Conservation (phyloP, 1,140 invertebrate genomes). For the Galleria mellonella region DNA sequence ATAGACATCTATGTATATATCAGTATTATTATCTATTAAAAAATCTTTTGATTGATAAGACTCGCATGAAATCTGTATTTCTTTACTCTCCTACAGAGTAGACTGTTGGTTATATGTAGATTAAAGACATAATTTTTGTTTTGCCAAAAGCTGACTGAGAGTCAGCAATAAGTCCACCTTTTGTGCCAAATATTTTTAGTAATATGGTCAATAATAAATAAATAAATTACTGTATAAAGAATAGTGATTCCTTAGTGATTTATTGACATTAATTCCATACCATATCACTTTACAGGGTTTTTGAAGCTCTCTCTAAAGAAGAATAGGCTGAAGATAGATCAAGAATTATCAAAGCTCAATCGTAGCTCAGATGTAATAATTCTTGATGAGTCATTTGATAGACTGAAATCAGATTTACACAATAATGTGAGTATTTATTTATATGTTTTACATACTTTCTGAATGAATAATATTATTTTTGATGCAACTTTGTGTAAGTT, state of each 20-base stretch:
- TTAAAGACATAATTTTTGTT: neutral
- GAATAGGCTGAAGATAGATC: slow-evolving; percentile 28
- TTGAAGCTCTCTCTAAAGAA: slow-evolving; percentile 53
- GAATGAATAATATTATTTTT: no score
- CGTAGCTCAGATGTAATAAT: slow-evolving; percentile 42
- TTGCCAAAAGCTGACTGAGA: no score
- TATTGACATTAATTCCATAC: slow-evolving; percentile 4
- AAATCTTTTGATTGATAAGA: no score
- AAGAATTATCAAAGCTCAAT: slow-evolving; percentile 26
- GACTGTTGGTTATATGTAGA: neutral
- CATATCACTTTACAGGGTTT: slow-evolving; percentile 32
- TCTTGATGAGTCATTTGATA: slow-evolving; percentile 57
- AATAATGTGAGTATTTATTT: slow-evolving; percentile 34
- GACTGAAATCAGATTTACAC: slow-evolving; percentile 27
- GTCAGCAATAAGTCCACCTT: no score
- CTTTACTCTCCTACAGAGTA: neutral
- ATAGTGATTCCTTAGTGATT: no score
- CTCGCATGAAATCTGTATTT: no score
- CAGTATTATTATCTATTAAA: no score
- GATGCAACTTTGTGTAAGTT: neutral
- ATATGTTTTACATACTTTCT: no score
- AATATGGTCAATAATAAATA: no score
- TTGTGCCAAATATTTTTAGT: no score
- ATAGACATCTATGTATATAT: no score
- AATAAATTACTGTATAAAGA: no score